Base-by-base conservation (phyloP, 2,113 vertebrate genomes). In the Salvelinus namaycush region DNA sequence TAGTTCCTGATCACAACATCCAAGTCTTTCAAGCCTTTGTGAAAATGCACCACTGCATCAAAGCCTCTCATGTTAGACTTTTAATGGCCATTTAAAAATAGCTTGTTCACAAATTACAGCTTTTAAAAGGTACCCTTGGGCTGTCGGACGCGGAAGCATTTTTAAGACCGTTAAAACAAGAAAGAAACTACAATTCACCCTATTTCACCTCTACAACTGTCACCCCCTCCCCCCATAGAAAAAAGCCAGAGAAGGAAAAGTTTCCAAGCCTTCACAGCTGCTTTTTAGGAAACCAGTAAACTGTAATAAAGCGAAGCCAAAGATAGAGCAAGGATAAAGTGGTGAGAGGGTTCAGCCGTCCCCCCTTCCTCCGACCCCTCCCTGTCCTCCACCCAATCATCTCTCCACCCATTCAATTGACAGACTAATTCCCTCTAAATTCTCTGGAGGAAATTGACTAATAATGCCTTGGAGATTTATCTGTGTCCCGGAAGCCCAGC, bases 401-500 rank as follows among this genome's bases (percentile, higher is more conserved):
- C 26, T 66, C 64, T 66, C 22, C 64, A 27, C 64, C 26, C 26
- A 29, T 74, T 44, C 82, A 81, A 79, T 87, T 85, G 76, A 74
- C 76, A 70, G n/a, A 82, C 51, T 51, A 7, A 83, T 85, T 88
- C 85, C 76, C 87, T 77, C 62, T 14, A 70, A 79, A 80, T 79
- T 80, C 80, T 57, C 24, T 2, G 26, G 68, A 67, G 85, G 85
- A 82, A 82, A 82, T 78, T 81, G 83, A 76, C 77, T 77, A 76
- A 81, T 82, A 76, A 81, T 62, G 34, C 39, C 13, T 11, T 22
- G 49, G 26, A 31, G 54, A 79, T 74, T 83, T 49, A 73, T 74
- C 26, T 62, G 71, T 44, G 39, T 70, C 8, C 29, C 12, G 44
- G 12, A 54, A 54, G 14, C 51, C 51, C 16, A 16, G 13, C 20